A percentile compares a stretch with the other conserved stretches of the same genome.
These are phyloP conservation scores for Lottia scabra DNA, from an alignment of 2,888 invertebrate genomes.

Conservation along the genomic window DNA sequence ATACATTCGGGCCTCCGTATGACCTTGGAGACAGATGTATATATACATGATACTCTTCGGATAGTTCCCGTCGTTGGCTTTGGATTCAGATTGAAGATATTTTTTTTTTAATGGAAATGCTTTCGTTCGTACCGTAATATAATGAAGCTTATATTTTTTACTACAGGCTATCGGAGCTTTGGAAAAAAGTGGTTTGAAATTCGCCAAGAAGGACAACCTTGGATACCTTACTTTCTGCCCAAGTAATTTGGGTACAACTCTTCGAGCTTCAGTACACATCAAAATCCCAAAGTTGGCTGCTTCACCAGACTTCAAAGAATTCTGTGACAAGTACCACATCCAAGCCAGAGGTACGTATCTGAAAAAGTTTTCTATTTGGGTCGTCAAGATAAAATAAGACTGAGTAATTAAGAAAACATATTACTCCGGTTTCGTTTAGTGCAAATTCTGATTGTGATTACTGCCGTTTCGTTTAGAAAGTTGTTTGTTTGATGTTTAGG, in stretches of 20 bases:
- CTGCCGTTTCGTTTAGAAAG: too few species aligned
- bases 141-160: too few species aligned
- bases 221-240: conserved; percentile 89
- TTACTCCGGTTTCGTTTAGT: too few species aligned
- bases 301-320: conserved; percentile 80
- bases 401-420: background rate
- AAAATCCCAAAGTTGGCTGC: conserved; percentile 82
- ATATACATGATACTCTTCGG: too few species aligned
- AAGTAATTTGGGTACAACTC: conserved; percentile 87
- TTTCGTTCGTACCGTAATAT: too few species aligned
- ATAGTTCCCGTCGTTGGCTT: too few species aligned
- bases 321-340: conserved; percentile 84
- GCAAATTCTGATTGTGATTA: too few species aligned
- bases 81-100: too few species aligned
- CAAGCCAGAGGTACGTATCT: conserved; percentile 74
- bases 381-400: background rate
- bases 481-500: too few species aligned
- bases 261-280: conserved; percentile 96
- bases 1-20: too few species aligned
- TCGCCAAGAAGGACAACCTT: conserved; percentile 80
- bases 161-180: conserved; percentile 82
- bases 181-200: conserved; percentile 68
- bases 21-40: too few species aligned
- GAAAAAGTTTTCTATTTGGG: background rate
- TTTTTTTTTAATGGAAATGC: too few species aligned